Percentiles rank a stretch among this genome's conserved stretches.
These are phyloP conservation scores for Lysiphlebus fabarum DNA, from an alignment of 1,140 invertebrate species.

Conservation along the genomic window DNA sequence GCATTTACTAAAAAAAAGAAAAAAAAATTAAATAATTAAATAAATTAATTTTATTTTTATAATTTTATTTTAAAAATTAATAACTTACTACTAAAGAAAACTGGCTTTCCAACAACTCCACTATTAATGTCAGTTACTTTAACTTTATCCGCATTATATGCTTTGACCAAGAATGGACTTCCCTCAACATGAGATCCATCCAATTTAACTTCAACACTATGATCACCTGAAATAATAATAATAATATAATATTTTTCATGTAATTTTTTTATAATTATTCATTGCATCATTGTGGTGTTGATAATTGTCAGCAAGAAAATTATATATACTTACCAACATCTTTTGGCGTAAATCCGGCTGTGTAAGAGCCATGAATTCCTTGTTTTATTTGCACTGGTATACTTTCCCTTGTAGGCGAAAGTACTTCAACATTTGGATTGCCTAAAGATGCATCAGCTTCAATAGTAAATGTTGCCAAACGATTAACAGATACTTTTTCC, in stretches of 20 bases:
- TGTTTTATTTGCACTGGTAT: conserved; percentile 65
- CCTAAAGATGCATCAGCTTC: conserved; percentile 70
- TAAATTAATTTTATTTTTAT: background rate
- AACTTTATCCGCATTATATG: conserved; percentile 89
- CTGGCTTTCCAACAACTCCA: conserved; percentile 85
- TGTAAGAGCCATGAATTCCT: conserved; percentile 45
- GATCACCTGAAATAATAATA: conserved; percentile 64
- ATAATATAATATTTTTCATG: conserved; percentile 18
- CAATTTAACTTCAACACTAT: conserved; percentile 86
- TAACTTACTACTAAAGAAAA: conserved; percentile 88
- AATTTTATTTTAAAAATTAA: conserved; percentile 30
- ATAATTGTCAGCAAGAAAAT: background rate
- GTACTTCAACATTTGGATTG: conserved; percentile 73
- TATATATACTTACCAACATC: conserved; percentile 70
- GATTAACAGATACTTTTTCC: conserved; percentile 89
- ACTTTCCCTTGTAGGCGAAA: conserved; percentile 70
- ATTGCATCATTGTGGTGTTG: background rate
- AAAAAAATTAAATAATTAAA: background rate
- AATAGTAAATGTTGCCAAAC: conserved; percentile 78
- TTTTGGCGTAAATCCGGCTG: conserved; percentile 78
- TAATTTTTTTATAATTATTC: conserved; percentile 4
- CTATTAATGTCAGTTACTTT: conserved; percentile 86
- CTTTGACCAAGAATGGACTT: conserved; percentile 92
- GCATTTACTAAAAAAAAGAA: conserved; percentile 65
- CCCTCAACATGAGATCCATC: conserved; percentile 83